Evolutionary conservation across 2,888 invertebrate species (phyloP), one percentile per base, ranked within the genome.

Genomic region (Diplolepis rosae): DNA sequence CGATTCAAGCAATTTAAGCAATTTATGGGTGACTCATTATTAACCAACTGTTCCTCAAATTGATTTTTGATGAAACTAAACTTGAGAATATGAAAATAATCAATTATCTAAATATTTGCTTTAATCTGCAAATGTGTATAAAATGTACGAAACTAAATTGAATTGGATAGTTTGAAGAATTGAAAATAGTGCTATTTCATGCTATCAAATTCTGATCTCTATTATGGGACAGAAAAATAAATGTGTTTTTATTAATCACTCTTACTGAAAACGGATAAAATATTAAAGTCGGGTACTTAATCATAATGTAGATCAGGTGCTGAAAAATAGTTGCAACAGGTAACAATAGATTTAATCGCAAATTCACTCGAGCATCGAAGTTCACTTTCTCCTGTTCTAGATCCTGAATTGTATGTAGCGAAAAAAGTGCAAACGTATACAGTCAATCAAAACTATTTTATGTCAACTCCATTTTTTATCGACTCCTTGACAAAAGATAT

Each of bases 401-500:
- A 56, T 56, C n/a, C n/a, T n/a, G n/a, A n/a, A 32, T 6, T 7
- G 6, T 30, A 4, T 18, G 24, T 35, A 9, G 11, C 3, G 11
- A 32, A 54, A 4, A 11, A 54, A 54, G 32, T 18, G 32, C 54
- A 32, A 32, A 54, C 9, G 51, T 15, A 28, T 5, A 52, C 4
- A 4, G 32, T 54, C 54, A 15, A 54, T 54, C 39, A 39, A 39
- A 7, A 39, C 39, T 28, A n/a, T 52, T 52, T 35, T 35, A 35
- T 35, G 28, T 54, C 6, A 24, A 11, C 24, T 32, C 35, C 32
- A 56, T 56, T 35, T 22, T 56, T 56, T 56, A 56, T 35, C 56
- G 56, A 56, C 32, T 56, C 32, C 35, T 22, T 35, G 24, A 28
- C 52, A 52, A 52, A 24, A 35, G 56, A 24, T 32, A 56, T 56